Evolutionary conservation across 1,140 invertebrate species (phyloP), one percentile per base, ranked within the genome.

Genomic region (Megathymus violae): DNA sequence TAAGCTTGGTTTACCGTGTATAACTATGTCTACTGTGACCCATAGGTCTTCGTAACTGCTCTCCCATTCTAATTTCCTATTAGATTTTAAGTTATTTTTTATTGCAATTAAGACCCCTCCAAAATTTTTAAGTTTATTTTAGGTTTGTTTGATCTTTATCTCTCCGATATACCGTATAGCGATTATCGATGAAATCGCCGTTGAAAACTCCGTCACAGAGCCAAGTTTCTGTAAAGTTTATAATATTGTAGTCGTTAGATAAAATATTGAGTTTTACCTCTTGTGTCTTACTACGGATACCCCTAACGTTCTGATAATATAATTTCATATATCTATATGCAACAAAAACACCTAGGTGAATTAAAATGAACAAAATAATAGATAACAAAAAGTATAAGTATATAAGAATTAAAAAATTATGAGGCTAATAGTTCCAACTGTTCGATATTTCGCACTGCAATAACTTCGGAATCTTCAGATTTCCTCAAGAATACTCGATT

Each of bases 251-350:
- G 17, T 43, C 9, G 3, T 56, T 43, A 3, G 11, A 9, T 7
- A 54, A 27, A 0, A 54, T 54, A 13, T 15, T 54, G 1, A 54
- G 51, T 41, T 54, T 54, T 1, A 54, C 38, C 17, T 54, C 51
- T 41, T 36, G 50, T 13, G 34, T 22, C 38, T 41, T 52, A 11
- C 16, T 52, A 0, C 50, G 36, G 0, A 41, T 25, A 15, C 50
- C 50, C 50, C 51, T 43, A 13, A 56, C 9, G 27, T 56, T 56
- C 43, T 56, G 51, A 43, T 56, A 56, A 11, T 43, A 56, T 25
- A 56, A 1, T 41, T 43, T 41, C 0, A 56, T 13, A 27, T 16
- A 0, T 6, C 43, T 16, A 31, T 22, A 22, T 22, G 19, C 5
- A 22, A 22, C 19, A 22, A 22, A 22, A 22, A n/a, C n/a, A n/a